Conservation (phyloP, 2,113 vertebrate genomes). For the Cygnus buccinator region DNA sequence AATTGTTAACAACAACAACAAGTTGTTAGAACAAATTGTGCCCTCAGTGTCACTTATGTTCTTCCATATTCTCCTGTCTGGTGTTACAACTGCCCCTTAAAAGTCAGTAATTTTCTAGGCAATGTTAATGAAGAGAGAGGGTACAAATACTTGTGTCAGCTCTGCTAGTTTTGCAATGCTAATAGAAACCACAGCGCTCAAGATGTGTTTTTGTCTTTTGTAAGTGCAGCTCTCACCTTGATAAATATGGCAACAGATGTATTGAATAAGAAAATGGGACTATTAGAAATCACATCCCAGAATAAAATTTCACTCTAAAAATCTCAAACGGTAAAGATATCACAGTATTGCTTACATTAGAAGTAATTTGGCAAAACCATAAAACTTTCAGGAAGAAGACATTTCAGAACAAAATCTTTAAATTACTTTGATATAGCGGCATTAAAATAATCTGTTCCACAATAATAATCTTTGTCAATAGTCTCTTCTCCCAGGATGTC, state of each 20-base stretch:
- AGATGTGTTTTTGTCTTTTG: not conserved
- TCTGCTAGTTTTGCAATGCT: not conserved
- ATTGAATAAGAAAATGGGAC: not conserved
- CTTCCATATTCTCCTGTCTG: rapidly evolving
- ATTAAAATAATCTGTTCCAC: not conserved
- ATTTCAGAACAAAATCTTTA: not conserved
- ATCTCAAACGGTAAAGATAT: not conserved
- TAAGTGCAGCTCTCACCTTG: not conserved
- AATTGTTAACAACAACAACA: not conserved
- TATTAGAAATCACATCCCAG: not conserved
- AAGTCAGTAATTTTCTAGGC: not conserved
- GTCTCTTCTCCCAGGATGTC: not conserved
- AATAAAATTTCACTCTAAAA: not conserved
- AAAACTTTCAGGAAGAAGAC: not conserved
- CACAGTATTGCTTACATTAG: not conserved
- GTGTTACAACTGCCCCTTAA: not conserved
- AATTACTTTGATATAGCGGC: not conserved
- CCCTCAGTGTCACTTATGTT: not conserved
- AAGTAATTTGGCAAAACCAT: not conserved
- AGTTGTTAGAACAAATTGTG: not conserved
- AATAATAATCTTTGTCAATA: not conserved
- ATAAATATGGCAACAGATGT: not conserved
- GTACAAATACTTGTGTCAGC: not conserved
- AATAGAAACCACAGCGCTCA: not conserved
- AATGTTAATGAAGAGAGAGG: not conserved